Conservation (phyloP, 1,140 invertebrate genomes). For the Pemphigus obesinymphae region DNA sequence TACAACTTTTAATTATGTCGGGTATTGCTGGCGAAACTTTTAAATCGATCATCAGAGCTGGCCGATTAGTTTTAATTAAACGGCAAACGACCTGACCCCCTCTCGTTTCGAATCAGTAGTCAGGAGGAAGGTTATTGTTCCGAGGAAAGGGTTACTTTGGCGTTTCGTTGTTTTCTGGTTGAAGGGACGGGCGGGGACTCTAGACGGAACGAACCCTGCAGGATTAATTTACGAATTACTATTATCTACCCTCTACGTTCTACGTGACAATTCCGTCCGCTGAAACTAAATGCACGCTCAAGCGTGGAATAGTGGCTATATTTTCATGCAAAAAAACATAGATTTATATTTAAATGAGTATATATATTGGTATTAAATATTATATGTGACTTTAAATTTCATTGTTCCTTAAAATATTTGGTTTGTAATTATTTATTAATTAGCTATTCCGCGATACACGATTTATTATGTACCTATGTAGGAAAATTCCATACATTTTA, state of each 20-base stretch:
- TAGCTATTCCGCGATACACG: no score
- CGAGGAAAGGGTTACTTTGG: conserved; percentile 27
- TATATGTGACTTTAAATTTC: no score
- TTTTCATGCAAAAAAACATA: no score
- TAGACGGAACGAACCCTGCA: conserved; percentile 3
- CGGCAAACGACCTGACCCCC: conserved; percentile 32
- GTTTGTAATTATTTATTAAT: not conserved
- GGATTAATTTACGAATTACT: conserved; percentile 40
- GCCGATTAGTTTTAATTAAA: conserved; percentile 42
- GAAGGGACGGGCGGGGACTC: not conserved
- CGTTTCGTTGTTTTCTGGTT: conserved; percentile 39
- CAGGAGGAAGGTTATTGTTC: not conserved
- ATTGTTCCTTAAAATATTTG: not conserved
- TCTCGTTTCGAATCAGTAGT: not conserved
- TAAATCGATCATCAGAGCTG: conserved; percentile 39
- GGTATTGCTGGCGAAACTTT: conserved; percentile 26
- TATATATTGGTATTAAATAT: no score
- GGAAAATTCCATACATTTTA: no score
- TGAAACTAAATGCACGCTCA: not conserved
- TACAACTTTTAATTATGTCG: conserved; percentile 42
- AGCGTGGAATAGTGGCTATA: not conserved
- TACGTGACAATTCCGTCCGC: conserved; percentile 5
- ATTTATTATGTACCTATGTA: no score
- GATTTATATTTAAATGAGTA: not conserved
- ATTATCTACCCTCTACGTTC: not conserved